Conservation (phyloP, 2,113 vertebrate species). For the Motacilla tschutschensis region DNA sequence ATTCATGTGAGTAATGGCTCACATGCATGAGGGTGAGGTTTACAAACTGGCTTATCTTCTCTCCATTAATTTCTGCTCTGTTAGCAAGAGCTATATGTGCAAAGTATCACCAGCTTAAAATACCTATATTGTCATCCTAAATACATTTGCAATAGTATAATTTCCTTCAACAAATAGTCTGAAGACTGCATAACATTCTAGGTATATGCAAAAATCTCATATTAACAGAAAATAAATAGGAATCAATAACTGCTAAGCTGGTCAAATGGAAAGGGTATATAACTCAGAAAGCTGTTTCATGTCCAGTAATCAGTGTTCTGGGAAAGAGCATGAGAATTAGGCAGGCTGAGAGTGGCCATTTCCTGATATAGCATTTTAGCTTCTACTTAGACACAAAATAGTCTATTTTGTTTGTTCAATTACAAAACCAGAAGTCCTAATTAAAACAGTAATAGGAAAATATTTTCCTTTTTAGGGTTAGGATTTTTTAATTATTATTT, state of each 20-base stretch:
- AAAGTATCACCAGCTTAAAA: background rate
- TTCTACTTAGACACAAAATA: background rate
- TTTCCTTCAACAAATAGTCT: background rate
- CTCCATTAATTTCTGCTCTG: background rate
- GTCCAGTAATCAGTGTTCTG: slow-evolving; percentile 18
- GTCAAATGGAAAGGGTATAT: background rate
- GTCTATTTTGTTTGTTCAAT: slow-evolving; percentile 7
- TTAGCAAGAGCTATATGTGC: background rate
- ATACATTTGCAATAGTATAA: background rate
- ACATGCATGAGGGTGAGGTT: background rate
- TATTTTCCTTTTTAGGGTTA: background rate
- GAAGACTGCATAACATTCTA: background rate
- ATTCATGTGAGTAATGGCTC: background rate
- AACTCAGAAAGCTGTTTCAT: slow-evolving; percentile 15
- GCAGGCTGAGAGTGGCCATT: background rate
- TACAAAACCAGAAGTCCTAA: background rate
- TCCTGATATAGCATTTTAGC: slow-evolving; percentile 32
- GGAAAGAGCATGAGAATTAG: slow-evolving; percentile 12
- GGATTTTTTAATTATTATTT: background rate
- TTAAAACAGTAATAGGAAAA: background rate
- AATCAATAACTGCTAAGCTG: background rate
- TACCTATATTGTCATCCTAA: background rate
- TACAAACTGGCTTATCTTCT: background rate
- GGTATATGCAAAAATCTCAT: background rate
- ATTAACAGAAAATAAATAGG: slow-evolving; percentile 12